These are phyloP conservation scores for Tinamus guttatus DNA, from an alignment of 2,113 vertebrate genomes.

Conservation along the genomic window DNA sequence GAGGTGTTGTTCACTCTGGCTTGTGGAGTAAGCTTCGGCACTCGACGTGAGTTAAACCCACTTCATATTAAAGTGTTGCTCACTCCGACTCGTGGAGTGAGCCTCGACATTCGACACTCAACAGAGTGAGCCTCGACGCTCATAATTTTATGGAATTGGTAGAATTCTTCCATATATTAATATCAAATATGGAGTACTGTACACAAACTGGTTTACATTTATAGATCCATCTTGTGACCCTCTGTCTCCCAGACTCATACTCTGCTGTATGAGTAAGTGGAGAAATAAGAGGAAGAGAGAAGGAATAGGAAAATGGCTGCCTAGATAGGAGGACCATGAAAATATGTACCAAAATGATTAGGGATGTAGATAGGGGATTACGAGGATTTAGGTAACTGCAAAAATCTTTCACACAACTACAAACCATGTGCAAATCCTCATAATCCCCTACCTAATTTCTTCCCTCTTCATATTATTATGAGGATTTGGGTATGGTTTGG, in stretches of 20 bases:
- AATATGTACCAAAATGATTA: not conserved
- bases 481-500: too few relatives aligned
- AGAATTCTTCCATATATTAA: fast-evolving
- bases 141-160: not conserved
- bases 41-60: too few relatives aligned
- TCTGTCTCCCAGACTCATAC: not conserved
- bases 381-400: not conserved
- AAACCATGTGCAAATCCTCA: not conserved
- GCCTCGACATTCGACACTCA: too few relatives aligned
- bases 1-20: too few relatives aligned
- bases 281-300: not conserved
- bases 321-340: not conserved
- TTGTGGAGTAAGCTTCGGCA: too few relatives aligned
- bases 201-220: not conserved
- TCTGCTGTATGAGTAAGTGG: not conserved
- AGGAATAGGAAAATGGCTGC: not conserved
- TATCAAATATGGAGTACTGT: not conserved
- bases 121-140: too few relatives aligned
- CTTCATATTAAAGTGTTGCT: too few relatives aligned
- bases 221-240: not conserved
- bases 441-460: not conserved
- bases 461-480: too few relatives aligned
- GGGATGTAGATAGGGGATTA: not conserved
- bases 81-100: too few relatives aligned
- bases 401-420: not conserved